phyloP scores from a whole-genome alignment of 2,797 vertebrate species.

The Oryzias dopingdopingensis region DNA sequence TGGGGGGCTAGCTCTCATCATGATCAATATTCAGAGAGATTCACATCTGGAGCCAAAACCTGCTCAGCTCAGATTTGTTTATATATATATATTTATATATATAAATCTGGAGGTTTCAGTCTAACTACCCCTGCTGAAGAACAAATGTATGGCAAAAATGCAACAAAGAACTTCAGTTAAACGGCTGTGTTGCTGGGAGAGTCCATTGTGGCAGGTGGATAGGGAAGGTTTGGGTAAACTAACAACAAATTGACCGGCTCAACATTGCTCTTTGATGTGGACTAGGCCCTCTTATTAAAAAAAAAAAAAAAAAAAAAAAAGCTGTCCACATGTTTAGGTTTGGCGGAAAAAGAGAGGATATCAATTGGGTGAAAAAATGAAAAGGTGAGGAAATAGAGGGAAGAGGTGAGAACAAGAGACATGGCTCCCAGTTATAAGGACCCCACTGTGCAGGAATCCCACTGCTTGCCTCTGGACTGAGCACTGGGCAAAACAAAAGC shows the following conservation, averaged over 20 bases:
- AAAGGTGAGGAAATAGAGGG: constrained; percentile 64
- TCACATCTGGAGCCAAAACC: constrained; percentile 88
- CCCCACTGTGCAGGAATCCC: constrained; percentile 74
- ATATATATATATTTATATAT: constrained; percentile 72
- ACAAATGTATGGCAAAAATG: constrained; percentile 38
- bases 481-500: constrained; percentile 67
- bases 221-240: constrained; percentile 45
- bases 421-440: constrained; percentile 73
- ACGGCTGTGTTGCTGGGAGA: constrained; percentile 43
- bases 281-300: constrained; percentile 59
- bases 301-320: constrained; percentile 46
- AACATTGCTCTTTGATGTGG: constrained; percentile 68
- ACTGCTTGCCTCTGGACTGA: constrained; percentile 58
- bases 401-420: constrained; percentile 72
- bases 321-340: constrained; percentile 59
- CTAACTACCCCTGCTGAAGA: constrained; percentile 34
- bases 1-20: constrained; percentile 71
- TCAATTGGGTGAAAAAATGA: constrained; percentile 55
- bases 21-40: constrained; percentile 93
- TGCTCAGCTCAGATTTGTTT: constrained; percentile 76
- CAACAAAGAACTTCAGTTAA: constrained; percentile 55
- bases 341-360: constrained; percentile 53
- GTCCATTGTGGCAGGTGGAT: constrained; percentile 52
- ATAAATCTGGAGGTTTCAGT: constrained; percentile 32
- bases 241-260: constrained; percentile 76